Evolutionary conservation across 2,113 vertebrate genomes (phyloP), one percentile per base, ranked within the genome.

Genomic region (Tretioscincus oriximinensis): DNA sequence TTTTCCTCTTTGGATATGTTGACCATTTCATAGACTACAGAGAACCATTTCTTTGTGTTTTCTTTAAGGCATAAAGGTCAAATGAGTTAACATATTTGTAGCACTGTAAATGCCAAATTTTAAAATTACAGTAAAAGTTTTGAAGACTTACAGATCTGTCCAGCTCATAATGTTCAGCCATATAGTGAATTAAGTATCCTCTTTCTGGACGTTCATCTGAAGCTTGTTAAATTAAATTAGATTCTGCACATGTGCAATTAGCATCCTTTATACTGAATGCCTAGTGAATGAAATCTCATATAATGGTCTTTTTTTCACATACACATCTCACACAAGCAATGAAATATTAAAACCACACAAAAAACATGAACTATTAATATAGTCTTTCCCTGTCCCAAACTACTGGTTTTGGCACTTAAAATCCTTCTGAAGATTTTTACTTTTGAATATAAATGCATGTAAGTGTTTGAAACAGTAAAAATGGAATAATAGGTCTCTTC

Each of bases 71-170:
- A 73, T 73, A 54, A 21, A 73, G 54, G 71, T 73, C 49, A 73
- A 51, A 29, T 14, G 4, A 51, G 47, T 12, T 51, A 49, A 73
- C 51, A 54, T n/a, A 51, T 73, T 47, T 28, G 70, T 73, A 73
- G 47, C 16, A 51, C 12, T 51, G 45, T 51, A 18, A 20, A 16
- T 73, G 12, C 70, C 70, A 73, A 73, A 49, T 51, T 73, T 73
- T 51, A 73, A 73, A 51, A 73, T 73, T 51, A 20, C 70, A 73
- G n/a, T n/a, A n/a, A n/a, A n/a, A n/a, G 26, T 26, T 73, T 73
- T 73, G 12, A 73, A 18, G 70, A 28, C 49, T n/a, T 73, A 54
- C 26, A 24, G 51, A 73, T 73, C 26, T 71, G 41, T 71, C 24
- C 45, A 71, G 41, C 24, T 71, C 22, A 31, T 71, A 71, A 73